A percentile compares a stretch with the other conserved stretches of the same genome.
Evolutionary conservation across 2,113 vertebrate species (phyloP).

Genomic region (Podocnemis expansa): DNA sequence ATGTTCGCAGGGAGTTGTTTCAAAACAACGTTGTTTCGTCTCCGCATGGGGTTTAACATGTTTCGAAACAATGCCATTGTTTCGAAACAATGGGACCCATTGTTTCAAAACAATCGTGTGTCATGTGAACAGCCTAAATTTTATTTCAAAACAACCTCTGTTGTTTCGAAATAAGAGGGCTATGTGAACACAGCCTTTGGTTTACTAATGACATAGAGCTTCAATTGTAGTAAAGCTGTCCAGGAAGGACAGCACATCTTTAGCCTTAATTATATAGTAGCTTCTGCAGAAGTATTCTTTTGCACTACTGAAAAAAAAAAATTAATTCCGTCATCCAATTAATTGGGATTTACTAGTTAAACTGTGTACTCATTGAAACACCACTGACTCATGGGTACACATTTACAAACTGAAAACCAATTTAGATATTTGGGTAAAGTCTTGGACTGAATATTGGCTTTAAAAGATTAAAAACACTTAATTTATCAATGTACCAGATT

Average conservation of each 20-base stretch:
- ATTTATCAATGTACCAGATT: background rate
- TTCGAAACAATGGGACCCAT: no score
- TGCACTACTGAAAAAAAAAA: background rate
- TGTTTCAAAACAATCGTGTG: no score
- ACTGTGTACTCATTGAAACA: background rate
- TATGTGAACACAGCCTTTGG: no score
- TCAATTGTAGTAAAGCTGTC: background rate
- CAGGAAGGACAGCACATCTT: background rate
- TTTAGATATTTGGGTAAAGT: accelerated
- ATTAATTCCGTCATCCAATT: background rate
- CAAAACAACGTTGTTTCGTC: no score
- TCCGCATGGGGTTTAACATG: no score
- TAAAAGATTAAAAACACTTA: background rate
- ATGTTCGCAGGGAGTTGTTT: no score
- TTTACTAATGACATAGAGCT: background rate
- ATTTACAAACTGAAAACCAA: background rate
- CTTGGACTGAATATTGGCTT: background rate
- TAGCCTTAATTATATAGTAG: background rate
- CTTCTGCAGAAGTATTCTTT: background rate
- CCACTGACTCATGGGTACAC: background rate
- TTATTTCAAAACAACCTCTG: no score
- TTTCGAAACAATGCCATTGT: no score
- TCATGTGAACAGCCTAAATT: no score
- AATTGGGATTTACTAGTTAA: background rate
- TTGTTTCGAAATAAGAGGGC: no score